Percentiles rank a stretch among this genome's conserved stretches.
These are phyloP conservation scores for Enteromius paludinosus DNA, from an alignment of 2,797 vertebrate species.

Conservation along the genomic window DNA sequence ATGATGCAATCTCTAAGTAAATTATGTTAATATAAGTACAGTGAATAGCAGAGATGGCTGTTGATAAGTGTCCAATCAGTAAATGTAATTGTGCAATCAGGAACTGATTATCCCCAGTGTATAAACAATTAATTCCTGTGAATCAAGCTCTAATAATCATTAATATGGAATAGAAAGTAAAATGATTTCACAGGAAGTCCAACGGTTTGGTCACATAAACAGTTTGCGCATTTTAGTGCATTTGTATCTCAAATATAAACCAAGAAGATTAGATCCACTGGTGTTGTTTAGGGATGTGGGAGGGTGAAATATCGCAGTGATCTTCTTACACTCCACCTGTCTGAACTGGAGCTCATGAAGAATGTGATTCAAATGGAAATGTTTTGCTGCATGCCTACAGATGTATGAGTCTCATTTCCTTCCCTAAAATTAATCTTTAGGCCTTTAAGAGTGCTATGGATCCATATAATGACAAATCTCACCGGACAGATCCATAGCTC, in stretches of 20 bases:
- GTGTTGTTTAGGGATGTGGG: neutral
- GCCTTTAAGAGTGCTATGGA: conserved; percentile 24
- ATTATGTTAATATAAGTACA: conserved; percentile 33
- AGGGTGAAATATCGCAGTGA: conserved; percentile 17
- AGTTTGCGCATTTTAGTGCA: conserved; percentile 15
- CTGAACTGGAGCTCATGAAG: conserved; percentile 22
- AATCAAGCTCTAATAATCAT: conserved; percentile 1
- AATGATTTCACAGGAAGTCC: conserved; percentile 12
- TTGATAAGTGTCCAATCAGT: conserved; percentile 34
- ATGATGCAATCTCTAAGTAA: conserved; percentile 18
- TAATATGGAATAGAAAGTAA: neutral
- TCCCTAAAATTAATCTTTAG: conserved; percentile 25
- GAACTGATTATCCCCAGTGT: conserved; percentile 15
- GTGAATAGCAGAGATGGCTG: conserved; percentile 14
- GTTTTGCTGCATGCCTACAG: conserved; percentile 31
- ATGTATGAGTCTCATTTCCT: conserved; percentile 49
- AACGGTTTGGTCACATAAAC: conserved; percentile 19
- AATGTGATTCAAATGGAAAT: conserved; percentile 29
- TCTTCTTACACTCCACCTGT: conserved; percentile 30
- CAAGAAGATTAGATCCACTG: neutral
- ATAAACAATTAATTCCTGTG: conserved; percentile 25
- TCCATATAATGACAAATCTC: conserved; percentile 45
- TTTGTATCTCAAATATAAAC: conserved; percentile 22
- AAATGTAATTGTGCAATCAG: conserved; percentile 29
- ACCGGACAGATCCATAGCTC: conserved; percentile 17